These are phyloP conservation scores for Lanistes nyassanus DNA, from an alignment of 1,140 invertebrate species.

Conservation along the genomic window DNA sequence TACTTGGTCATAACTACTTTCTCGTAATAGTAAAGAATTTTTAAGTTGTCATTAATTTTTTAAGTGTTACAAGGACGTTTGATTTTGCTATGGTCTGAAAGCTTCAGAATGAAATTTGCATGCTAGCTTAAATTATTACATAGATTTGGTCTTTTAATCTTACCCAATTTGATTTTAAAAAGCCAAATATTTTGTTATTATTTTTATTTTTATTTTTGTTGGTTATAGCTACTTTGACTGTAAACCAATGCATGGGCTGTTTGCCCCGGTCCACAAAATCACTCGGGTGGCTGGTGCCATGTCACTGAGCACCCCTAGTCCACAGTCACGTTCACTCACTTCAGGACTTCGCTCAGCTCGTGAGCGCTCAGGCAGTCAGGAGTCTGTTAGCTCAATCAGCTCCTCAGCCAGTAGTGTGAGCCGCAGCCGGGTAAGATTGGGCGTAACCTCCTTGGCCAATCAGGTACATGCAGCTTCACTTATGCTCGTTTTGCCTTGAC, in stretches of 20 bases:
- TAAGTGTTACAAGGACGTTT: too few relatives aligned
- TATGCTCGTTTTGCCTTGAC: conserved; percentile 33
- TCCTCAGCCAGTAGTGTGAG: conserved; percentile 79
- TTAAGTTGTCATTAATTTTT: too few relatives aligned
- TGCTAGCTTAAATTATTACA: too few relatives aligned
- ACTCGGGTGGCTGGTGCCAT: conserved; percentile 40
- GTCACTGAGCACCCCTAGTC: conserved; percentile 38
- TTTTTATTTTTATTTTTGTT: conserved; percentile 18
- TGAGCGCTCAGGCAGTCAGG: conserved; percentile 72
- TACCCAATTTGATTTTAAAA: too few relatives aligned
- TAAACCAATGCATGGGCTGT: conserved; percentile 87
- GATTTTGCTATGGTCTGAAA: too few relatives aligned
- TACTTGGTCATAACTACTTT: not conserved
- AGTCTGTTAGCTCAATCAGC: conserved; percentile 85
- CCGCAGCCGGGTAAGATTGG: conserved; percentile 77
- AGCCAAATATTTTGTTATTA: conserved; percentile 43
- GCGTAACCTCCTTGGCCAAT: conserved; percentile 74
- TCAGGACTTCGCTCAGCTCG: conserved; percentile 71
- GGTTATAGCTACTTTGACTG: conserved; percentile 91
- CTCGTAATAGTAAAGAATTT: too few relatives aligned
- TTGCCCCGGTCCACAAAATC: conserved; percentile 81
- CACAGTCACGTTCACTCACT: conserved; percentile 50
- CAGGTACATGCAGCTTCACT: conserved; percentile 66
- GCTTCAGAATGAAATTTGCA: too few relatives aligned
- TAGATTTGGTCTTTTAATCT: too few relatives aligned